phyloP scores from a whole-genome alignment of 1,140 invertebrate species.

The Sipha flava region DNA sequence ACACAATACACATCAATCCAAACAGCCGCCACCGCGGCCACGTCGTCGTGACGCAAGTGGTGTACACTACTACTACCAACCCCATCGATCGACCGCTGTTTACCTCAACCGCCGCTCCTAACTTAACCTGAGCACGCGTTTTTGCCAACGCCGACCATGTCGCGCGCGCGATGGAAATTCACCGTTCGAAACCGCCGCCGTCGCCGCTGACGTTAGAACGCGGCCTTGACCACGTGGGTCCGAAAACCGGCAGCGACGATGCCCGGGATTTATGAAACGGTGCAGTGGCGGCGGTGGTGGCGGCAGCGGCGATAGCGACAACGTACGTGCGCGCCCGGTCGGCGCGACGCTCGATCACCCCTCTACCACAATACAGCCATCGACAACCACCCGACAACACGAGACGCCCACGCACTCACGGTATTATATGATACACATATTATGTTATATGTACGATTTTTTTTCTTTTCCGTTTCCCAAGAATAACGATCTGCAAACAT shows the following conservation, averaged over 20 bases:
- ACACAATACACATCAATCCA: not conserved
- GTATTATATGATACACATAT: not conserved
- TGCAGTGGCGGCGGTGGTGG: no score
- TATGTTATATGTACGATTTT: not conserved
- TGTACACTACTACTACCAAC: not conserved
- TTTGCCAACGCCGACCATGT: not conserved
- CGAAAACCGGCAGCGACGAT: not conserved
- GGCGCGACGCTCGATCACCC: not conserved
- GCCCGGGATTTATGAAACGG: not conserved
- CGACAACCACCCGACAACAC: not conserved
- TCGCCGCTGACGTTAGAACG: not conserved
- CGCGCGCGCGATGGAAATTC: not conserved
- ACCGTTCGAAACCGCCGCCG: not conserved
- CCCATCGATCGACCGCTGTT: not conserved
- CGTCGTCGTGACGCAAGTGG: conserved; percentile 17
- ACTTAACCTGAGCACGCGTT: not conserved
- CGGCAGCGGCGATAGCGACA: not conserved
- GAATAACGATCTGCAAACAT: not conserved
- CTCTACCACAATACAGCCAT: not conserved
- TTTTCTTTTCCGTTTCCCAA: not conserved
- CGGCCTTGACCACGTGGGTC: conserved; percentile 8
- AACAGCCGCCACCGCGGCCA: not conserved
- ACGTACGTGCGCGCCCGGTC: not conserved
- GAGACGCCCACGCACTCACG: not conserved
- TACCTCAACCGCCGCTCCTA: not conserved